phyloP scores from a whole-genome alignment of 2,888 invertebrate genomes.

The Melinaea marsaeus region DNA sequence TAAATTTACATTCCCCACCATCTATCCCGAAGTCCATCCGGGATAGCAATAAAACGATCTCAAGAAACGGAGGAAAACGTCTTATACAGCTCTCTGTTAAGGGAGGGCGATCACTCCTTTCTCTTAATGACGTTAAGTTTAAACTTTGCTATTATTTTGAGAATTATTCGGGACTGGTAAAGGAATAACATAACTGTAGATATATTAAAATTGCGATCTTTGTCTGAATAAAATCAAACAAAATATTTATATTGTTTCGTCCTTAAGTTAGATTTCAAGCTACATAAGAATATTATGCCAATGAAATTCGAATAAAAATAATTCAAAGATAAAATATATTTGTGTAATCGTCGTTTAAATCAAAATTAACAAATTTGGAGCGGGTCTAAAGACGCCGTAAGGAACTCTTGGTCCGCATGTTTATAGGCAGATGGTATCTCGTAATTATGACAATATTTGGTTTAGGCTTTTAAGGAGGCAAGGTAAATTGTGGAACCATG shows the following conservation, averaged over 20 bases:
- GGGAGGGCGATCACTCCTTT: conserved; percentile 35
- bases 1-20: conserved; percentile 77
- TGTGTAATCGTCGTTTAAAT: conserved; percentile 34
- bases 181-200: conserved; percentile 9
- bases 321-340: conserved; percentile 12
- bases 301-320: background rate
- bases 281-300: too few relatives aligned
- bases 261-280: too few relatives aligned
- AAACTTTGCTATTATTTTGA: conserved; percentile 28
- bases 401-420: conserved; percentile 62
- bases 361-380: conserved; percentile 40
- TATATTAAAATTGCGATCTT: background rate
- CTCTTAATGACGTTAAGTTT: conserved; percentile 33
- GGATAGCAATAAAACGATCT: conserved; percentile 76
- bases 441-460: conserved; percentile 77
- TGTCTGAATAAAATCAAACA: too few relatives aligned
- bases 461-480: conserved; percentile 60
- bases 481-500: conserved; percentile 48
- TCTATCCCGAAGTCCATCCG: conserved; percentile 76
- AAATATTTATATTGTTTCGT: too few relatives aligned
- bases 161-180: conserved; percentile 27
- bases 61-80: conserved; percentile 70
- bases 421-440: conserved; percentile 72
- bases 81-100: conserved; percentile 52
- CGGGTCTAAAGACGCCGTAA: conserved; percentile 62